phyloP scores from a whole-genome alignment of 2,888 invertebrate genomes.

The Horisme vitalbata region DNA sequence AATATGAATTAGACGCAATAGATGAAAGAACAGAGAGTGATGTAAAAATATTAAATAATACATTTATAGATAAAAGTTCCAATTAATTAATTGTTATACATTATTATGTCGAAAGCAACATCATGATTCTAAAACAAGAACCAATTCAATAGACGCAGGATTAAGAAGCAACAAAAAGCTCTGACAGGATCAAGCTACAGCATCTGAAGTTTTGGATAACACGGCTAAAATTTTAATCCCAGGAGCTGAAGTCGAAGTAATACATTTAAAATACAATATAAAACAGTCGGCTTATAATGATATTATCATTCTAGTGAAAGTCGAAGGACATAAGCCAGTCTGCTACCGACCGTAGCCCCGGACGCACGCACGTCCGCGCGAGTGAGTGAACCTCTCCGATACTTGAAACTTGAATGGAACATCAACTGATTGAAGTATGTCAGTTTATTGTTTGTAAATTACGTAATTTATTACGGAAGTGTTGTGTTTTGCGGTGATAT shows the following conservation, averaged over 20 bases:
- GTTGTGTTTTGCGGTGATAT: conserved; percentile 32
- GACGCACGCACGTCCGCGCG: conserved; percentile 33
- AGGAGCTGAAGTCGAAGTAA: conserved; percentile 17
- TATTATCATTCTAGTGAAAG: conserved; percentile 72
- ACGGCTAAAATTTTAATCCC: conserved; percentile 11
- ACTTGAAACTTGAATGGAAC: conserved; percentile 27
- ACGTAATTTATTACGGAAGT: conserved; percentile 46
- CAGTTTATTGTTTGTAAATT: conserved; percentile 50
- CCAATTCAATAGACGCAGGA: background rate
- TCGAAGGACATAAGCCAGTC: conserved; percentile 71
- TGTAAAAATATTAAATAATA: background rate
- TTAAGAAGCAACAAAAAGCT: conserved; percentile 11
- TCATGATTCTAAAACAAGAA: background rate
- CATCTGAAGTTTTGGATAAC: conserved; percentile 20
- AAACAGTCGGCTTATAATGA: conserved; percentile 41
- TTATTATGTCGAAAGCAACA: background rate
- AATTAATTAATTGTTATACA: too few relatives aligned
- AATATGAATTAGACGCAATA: background rate
- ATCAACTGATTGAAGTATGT: conserved; percentile 71
- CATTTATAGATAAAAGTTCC: too few relatives aligned
- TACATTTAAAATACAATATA: conserved; percentile 18
- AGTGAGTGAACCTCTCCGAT: conserved; percentile 35
- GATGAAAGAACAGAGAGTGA: background rate
- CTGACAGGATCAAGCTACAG: too few relatives aligned
- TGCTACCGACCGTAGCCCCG: conserved; percentile 46